Conservation (phyloP, 2,888 invertebrate genomes). For the Drosophila barbarae region DNA sequence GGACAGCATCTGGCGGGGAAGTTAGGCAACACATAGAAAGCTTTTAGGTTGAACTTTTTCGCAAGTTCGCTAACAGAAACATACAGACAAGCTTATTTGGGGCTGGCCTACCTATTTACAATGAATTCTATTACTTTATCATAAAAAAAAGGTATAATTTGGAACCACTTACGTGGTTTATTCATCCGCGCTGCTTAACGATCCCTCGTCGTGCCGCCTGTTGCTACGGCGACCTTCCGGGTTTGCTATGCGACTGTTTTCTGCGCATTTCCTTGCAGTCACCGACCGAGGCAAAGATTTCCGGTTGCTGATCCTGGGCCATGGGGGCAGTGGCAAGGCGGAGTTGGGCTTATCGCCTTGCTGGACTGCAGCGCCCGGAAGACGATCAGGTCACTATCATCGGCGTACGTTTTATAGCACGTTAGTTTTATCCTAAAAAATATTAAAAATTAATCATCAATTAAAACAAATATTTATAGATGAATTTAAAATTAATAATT, state of each 20-base stretch:
- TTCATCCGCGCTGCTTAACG: too few species aligned
- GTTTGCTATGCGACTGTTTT: too few species aligned
- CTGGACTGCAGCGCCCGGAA: slow-evolving; percentile 49
- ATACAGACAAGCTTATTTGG: not conserved
- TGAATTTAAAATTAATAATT: too few species aligned
- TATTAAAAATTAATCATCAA: too few species aligned
- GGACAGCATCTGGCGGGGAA: slow-evolving; percentile 15
- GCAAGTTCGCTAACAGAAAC: too few species aligned
- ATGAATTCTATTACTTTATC: not conserved
- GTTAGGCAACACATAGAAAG: not conserved
- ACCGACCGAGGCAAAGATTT: slow-evolving; percentile 22
- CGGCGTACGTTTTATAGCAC: slow-evolving; percentile 62
- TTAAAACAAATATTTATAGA: too few species aligned
- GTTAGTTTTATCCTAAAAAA: too few species aligned
- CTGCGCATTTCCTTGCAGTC: not conserved
- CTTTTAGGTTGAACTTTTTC: slow-evolving; percentile 2
- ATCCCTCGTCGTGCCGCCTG: too few species aligned
- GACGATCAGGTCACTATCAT: slow-evolving; percentile 76
- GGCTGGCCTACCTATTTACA: not conserved
- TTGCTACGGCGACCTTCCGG: too few species aligned
- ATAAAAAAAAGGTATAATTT: too few species aligned
- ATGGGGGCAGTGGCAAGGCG: too few species aligned
- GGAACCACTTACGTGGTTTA: too few species aligned
- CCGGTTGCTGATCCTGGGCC: slow-evolving; percentile 74
- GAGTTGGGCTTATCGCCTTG: slow-evolving; percentile 69